These are phyloP conservation scores for Falcaria lacertinaria DNA, from an alignment of 2,888 invertebrate species.

Conservation along the genomic window DNA sequence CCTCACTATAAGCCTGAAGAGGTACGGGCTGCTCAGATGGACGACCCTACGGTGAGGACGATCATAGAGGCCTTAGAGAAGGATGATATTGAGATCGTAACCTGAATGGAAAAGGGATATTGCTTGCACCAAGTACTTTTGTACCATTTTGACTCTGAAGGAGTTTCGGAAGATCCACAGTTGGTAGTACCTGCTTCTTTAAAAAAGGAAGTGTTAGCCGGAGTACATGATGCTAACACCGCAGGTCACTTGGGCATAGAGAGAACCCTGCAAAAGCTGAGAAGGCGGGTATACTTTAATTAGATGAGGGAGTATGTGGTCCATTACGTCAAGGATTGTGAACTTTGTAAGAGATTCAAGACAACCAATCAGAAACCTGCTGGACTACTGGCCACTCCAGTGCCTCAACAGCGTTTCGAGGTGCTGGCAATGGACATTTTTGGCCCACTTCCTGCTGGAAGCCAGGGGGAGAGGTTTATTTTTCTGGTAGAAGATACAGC, in stretches of 20 bases:
- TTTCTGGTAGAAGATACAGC: too few species aligned
- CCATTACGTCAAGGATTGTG: conserved; percentile 23
- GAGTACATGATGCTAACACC: neutral
- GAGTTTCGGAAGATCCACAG: neutral
- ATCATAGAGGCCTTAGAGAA: neutral
- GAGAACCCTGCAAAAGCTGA: conserved; percentile 2
- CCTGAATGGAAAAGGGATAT: neutral
- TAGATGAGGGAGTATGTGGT: conserved; percentile 25
- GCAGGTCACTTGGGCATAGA: neutral
- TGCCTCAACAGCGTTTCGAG: conserved; percentile 23
- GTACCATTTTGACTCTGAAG: neutral
- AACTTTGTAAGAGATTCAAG: conserved; percentile 36
- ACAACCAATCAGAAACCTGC: conserved; percentile 32
- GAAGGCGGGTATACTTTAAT: conserved; percentile 21
- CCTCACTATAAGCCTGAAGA: neutral
- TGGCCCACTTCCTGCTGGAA: conserved; percentile 16
- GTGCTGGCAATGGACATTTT: conserved; percentile 34
- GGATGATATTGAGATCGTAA: neutral
- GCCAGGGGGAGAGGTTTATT: too few species aligned
- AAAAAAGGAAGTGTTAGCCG: neutral
- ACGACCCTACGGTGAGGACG: neutral
- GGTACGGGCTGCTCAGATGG: neutral
- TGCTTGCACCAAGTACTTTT: neutral
- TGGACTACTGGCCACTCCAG: conserved; percentile 31
- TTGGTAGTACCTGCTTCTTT: neutral